Percentiles rank a stretch among this genome's conserved stretches.
These are phyloP conservation scores for Drosophila nigrodunni DNA, from an alignment of 1,140 invertebrate genomes.

Conservation along the genomic window DNA sequence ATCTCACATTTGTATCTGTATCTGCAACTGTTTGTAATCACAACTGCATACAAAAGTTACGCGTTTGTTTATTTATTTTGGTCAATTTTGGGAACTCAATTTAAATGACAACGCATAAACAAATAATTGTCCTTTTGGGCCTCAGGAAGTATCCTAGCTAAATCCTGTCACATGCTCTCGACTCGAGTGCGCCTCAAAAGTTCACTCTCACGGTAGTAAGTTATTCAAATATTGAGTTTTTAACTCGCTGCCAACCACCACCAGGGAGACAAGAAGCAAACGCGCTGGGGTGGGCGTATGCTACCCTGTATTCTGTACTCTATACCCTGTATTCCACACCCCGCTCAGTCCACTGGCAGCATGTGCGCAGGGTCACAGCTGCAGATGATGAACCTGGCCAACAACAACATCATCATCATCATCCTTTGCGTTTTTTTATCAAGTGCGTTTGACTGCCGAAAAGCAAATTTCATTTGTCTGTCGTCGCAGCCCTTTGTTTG, in stretches of 20 bases:
- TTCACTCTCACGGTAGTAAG: slow-evolving; percentile 82
- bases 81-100: slow-evolving; percentile 79
- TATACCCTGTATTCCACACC: neutral
- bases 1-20: slow-evolving; percentile 27
- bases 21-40: slow-evolving; percentile 53
- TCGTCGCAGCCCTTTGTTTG: slow-evolving; percentile 72
- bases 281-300: neutral
- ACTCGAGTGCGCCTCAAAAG: slow-evolving; percentile 60
- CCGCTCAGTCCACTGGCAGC: slow-evolving; percentile 1
- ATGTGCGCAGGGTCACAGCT: slow-evolving; percentile 69
- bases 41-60: slow-evolving; percentile 49
- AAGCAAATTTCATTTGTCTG: slow-evolving; percentile 73
- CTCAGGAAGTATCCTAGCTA: slow-evolving; percentile 22
- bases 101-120: slow-evolving; percentile 82
- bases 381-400: slow-evolving; percentile 28
- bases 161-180: slow-evolving; percentile 8
- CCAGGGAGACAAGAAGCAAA: slow-evolving; percentile 8
- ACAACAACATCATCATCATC: neutral
- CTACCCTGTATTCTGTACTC: neutral
- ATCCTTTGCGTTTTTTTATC: slow-evolving; percentile 1
- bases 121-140: slow-evolving; percentile 83
- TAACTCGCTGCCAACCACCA: slow-evolving; percentile 56
- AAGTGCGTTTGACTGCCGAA: slow-evolving; percentile 45
- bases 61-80: slow-evolving; percentile 16
- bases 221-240: slow-evolving; percentile 84